Evolutionary conservation across 2,113 vertebrate species (phyloP), one percentile per base, ranked within the genome.

Genomic region (Trichechus manatus): DNA sequence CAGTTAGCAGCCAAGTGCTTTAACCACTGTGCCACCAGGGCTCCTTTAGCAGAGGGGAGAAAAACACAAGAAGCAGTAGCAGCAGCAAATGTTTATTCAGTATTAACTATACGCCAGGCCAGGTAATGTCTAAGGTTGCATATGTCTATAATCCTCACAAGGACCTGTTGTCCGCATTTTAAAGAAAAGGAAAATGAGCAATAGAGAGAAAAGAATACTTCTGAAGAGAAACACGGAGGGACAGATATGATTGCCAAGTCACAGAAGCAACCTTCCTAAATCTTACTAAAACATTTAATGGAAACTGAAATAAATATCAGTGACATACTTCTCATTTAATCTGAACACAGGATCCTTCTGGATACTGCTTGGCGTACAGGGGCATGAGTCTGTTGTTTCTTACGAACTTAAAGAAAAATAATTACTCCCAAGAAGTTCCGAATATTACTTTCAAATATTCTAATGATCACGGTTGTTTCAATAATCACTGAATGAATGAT

Each of bases 201-300:
- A 42, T 3, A 72, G 19, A 81, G 9, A 94, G 61, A 22, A 87
- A 94, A 82, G 5, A 15, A n/a, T 74, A 44, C 78, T 61, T 72
- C 39, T 39, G n/a, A 78, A 87, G 10, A 74, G 39, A 83, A 91
- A 92, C 79, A 2, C 47, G 33, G 29, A 68, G n/a, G 11, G 15
- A 59, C 25, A 77, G 29, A 31, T 10, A 9, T 14, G 68, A 50
- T 13, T 27, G 17, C 19, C 66, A 90, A 42, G 31, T 50, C 42
- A 84, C 4, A 79, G 39, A 94, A 75, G 61, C 4, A 39, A 53
- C 20, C 47, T 56, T 78, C 11, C 61, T 20, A 74, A 88, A 33
- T 80, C 87, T 95, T 83, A 70, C 20, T 74, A 31, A 94, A 77
- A 80, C 42, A 70, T 64, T 93, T n/a, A 66, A 15, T 82, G n/a